These are phyloP conservation scores for Iphiclides podalirius DNA, from an alignment of 2,888 invertebrate genomes.

Conservation along the genomic window DNA sequence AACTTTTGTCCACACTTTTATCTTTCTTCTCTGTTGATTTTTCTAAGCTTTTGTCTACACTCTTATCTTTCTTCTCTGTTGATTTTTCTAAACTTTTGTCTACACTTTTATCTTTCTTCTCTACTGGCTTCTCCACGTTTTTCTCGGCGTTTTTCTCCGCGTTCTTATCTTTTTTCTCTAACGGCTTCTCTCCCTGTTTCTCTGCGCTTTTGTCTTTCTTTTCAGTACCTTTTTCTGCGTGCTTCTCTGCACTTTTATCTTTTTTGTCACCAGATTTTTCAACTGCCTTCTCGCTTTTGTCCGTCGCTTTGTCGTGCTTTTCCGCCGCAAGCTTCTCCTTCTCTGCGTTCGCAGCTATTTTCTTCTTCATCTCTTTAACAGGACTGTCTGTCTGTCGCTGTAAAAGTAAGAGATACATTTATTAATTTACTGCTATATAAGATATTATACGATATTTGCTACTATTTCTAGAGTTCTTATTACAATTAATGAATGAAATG, in stretches of 20 bases:
- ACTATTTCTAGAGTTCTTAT: too few species aligned
- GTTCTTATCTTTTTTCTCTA: slow-evolving; percentile 35
- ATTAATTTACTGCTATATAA: background rate
- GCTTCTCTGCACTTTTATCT: slow-evolving; percentile 35
- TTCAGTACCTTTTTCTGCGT: slow-evolving; percentile 35
- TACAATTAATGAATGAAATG: too few species aligned
- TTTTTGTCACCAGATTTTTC: slow-evolving; percentile 33
- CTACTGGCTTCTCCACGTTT: slow-evolving; percentile 28
- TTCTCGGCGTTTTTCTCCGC: slow-evolving; percentile 31
- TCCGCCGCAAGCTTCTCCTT: slow-evolving; percentile 62
- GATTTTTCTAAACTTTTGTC: slow-evolving; percentile 32
- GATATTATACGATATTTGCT: slow-evolving; percentile 1
- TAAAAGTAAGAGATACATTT: background rate
- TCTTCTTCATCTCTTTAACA: slow-evolving; percentile 72
- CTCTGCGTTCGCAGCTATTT: slow-evolving; percentile 65
- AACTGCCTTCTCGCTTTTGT: slow-evolving; percentile 41
- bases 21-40: slow-evolving; percentile 25
- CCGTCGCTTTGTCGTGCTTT: slow-evolving; percentile 36
- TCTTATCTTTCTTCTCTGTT: slow-evolving; percentile 32
- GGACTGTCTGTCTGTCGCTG: slow-evolving; percentile 60
- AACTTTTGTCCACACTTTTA: slow-evolving; percentile 32
- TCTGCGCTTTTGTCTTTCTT: slow-evolving; percentile 28
- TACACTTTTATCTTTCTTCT: slow-evolving; percentile 16
- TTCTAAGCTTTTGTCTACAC: slow-evolving; percentile 30
- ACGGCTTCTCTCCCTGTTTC: background rate